Evolutionary conservation across 2,113 vertebrate species (phyloP).

Genomic region (Ondatra zibethicus): DNA sequence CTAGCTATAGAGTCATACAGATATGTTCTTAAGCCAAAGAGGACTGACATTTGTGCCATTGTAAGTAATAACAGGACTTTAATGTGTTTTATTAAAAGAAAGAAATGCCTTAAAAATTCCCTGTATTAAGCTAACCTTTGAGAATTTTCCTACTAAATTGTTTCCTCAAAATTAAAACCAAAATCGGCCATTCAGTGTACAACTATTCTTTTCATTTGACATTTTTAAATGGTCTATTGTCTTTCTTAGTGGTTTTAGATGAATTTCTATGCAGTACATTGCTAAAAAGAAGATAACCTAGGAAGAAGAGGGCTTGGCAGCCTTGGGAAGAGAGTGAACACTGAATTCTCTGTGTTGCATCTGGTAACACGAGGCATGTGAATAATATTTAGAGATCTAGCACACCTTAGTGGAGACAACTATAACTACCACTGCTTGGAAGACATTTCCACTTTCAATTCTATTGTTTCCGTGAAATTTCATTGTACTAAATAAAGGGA

Average conservation of each 20-base stretch:
- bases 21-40: conserved; percentile 37
- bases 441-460: conserved; percentile 61
- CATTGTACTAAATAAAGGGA: conserved; percentile 45
- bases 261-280: conserved; percentile 47
- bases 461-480: conserved; percentile 67
- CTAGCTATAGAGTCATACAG: background rate
- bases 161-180: conserved; percentile 56
- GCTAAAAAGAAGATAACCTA: background rate
- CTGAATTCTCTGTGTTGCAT: background rate
- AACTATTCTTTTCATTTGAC: conserved; percentile 53
- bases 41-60: conserved; percentile 22
- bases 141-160: conserved; percentile 58
- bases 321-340: background rate
- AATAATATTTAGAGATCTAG: conserved; percentile 80
- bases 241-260: conserved; percentile 55
- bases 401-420: conserved; percentile 81
- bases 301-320: background rate
- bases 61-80: conserved; percentile 67
- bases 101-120: conserved; percentile 25
- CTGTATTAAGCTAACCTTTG: conserved; percentile 31
- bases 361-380: conserved; percentile 49
- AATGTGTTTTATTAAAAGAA: conserved; percentile 47
- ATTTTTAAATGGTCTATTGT: conserved; percentile 49
- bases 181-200: conserved; percentile 42
- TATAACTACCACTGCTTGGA: conserved; percentile 69